phyloP scores from a whole-genome alignment of 2,113 vertebrate genomes.

The Columbina picui region DNA sequence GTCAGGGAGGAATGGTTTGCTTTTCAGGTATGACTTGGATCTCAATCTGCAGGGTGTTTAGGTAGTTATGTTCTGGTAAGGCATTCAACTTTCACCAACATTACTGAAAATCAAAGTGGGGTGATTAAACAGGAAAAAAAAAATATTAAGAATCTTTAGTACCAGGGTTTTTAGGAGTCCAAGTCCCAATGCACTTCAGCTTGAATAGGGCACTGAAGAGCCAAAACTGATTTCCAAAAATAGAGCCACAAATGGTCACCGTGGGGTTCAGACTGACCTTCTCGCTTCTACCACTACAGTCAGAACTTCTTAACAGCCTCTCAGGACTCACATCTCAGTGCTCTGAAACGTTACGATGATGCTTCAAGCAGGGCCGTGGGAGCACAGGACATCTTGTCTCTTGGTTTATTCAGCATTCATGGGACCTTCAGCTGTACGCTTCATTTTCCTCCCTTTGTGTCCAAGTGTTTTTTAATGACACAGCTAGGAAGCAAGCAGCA shows the following conservation, averaged over 20 bases:
- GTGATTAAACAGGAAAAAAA: background rate
- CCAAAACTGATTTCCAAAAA: background rate
- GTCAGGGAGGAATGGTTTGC: background rate
- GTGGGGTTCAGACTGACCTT: background rate
- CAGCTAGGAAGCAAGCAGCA: background rate
- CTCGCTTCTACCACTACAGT: background rate
- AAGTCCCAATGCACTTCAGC: background rate
- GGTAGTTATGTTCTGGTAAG: background rate
- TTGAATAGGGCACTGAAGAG: background rate
- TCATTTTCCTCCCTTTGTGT: background rate
- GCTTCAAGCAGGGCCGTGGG: background rate
- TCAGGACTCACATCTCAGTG: background rate
- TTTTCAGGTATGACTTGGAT: background rate
- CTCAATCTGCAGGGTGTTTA: background rate
- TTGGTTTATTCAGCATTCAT: background rate
- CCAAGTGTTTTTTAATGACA: background rate
- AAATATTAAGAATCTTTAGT: background rate
- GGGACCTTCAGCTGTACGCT: background rate
- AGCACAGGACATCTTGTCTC: background rate
- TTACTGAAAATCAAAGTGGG: background rate
- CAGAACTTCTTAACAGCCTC: background rate
- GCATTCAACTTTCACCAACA: background rate
- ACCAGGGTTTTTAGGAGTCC: background rate
- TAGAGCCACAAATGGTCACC: background rate
- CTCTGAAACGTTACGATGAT: background rate